phyloP scores from a whole-genome alignment of 2,888 invertebrate genomes.

The Andrena minutula region DNA sequence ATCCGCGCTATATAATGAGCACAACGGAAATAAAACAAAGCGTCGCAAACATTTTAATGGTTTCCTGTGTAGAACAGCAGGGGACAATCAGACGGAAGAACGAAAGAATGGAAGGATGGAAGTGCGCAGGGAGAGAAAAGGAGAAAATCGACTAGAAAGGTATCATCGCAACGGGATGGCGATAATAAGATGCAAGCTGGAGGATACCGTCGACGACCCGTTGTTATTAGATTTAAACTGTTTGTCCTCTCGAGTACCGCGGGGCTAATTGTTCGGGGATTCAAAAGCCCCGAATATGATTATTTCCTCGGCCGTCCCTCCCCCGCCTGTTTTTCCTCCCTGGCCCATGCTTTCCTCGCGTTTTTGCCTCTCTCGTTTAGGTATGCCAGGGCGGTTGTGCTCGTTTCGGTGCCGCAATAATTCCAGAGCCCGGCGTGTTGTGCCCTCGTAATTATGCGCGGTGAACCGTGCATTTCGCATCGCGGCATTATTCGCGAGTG shows the following conservation, averaged over 20 bases:
- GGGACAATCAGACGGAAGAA: background rate
- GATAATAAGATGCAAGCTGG: slow-evolving; percentile 52
- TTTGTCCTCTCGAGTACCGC: slow-evolving; percentile 69
- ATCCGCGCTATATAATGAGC: background rate
- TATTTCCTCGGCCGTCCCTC: slow-evolving; percentile 55
- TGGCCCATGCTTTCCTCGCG: slow-evolving; percentile 22
- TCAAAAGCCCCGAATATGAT: slow-evolving; percentile 70
- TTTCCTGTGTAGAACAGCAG: background rate
- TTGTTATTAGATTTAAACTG: slow-evolving; percentile 79
- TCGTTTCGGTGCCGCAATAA: slow-evolving; percentile 67
- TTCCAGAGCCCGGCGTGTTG: slow-evolving; percentile 69
- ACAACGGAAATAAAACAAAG: background rate
- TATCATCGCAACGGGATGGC: slow-evolving; percentile 31
- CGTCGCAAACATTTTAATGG: background rate
- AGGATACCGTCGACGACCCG: slow-evolving; percentile 54
- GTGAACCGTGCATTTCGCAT: slow-evolving; percentile 73
- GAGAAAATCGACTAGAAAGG: background rate
- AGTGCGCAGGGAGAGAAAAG: background rate
- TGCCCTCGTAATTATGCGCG: slow-evolving; percentile 73
- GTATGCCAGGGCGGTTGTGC: slow-evolving; percentile 48
- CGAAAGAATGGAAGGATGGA: too few species aligned
- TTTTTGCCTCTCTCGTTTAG: slow-evolving; percentile 62
- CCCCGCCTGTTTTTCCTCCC: background rate
- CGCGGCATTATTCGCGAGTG: slow-evolving; percentile 71
- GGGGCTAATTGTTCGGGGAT: slow-evolving; percentile 75